Evolutionary conservation across 2,797 vertebrate species (phyloP), one percentile per base, ranked within the genome.

Genomic region (Rhynchotus rufescens): DNA sequence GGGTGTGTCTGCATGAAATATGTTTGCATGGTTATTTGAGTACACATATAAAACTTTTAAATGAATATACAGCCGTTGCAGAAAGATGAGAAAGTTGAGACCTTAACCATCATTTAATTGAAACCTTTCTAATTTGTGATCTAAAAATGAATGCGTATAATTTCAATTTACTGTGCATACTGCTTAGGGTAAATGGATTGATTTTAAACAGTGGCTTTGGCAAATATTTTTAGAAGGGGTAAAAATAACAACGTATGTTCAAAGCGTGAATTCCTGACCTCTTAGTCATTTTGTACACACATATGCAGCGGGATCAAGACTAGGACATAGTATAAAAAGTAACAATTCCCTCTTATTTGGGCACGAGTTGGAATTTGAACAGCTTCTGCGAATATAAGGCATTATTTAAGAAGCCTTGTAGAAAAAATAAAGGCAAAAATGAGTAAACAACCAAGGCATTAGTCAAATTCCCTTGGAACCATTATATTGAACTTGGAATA

Each of bases 401-500:
- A 34, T 87, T 64, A 69, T 40, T 85, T 77, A 75, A 93, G 78
- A 91, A 84, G 69, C 59, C 47, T n/a, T 62, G 59, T 45, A 44
- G 44, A 36, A 28, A 57, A n/a, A 34, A 40, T 40, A 40, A 73
- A 68, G 36, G 51, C 44, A 68, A 71, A 94, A 94, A 21, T 80
- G 78, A 80, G 67, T 92, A 91, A 91, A 95, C 64, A 90, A 90
- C 34, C 44, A 89, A 81, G 68, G 61, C n/a, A 90, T 94, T 87
- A 3, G 19, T 83, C 93, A 78, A 79, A 85, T 73, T 87, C 81
- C 90, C 62, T 76, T 85, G 38, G 12, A 83, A 80, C 78, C 82
- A 60, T 94, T 90, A 80, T 76, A 64, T 54, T 74, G 83, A 94
- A 80, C 45, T 93, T 71, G 66, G 81, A 97, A 88, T 95, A 93